Base-by-base conservation (phyloP, 2,113 vertebrate genomes). In the Zosterops pallidus region DNA sequence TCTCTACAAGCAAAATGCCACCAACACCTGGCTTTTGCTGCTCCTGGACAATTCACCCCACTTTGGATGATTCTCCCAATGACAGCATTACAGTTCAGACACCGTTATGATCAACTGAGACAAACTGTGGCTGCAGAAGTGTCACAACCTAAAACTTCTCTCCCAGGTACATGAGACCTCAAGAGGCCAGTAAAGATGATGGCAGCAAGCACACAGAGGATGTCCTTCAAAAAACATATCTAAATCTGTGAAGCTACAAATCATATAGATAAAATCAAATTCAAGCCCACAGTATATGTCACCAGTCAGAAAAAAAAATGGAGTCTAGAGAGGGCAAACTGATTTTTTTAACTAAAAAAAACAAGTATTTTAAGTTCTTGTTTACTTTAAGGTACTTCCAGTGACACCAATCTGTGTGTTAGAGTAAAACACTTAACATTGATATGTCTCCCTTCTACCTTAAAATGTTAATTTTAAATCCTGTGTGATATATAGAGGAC, bases 311-410 rank as follows among this genome's bases (percentile, higher is more conserved):
- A 90, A 74, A 74, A 74, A 39, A 6, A 57, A 49, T 13, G 25
- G 18, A 72, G 17, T 25, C 24, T 47, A 33, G 4, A 74, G 23
- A 63, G 13, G 8, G 6, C n/a, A 39, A 89, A 59, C 11, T 39
- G 14, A 44, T 65, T 80, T 88, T 62, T 62, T 28, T 4, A 86
- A 77, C 5, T 59, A 55, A 77, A 60, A 60, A 60, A 80, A 23
- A 8, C 0, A 4, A 25, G 2, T 60, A 86, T 77, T 89, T 90
- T 28, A 63, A 83, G 24, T 35, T 63, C 26, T 55, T 0, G 0
- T 83, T 93, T 74, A 64, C 56, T 81, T 94, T n/a, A 84, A 86
- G 12, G n/a, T 77, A 75, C 35, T 86, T 92, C 21, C 56, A 81
- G 19, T 20, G 33, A 97, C 83, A 83, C 15, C n/a, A 80, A 31